Conservation (phyloP, 2,797 vertebrate species). For the Myotis myotis region DNA sequence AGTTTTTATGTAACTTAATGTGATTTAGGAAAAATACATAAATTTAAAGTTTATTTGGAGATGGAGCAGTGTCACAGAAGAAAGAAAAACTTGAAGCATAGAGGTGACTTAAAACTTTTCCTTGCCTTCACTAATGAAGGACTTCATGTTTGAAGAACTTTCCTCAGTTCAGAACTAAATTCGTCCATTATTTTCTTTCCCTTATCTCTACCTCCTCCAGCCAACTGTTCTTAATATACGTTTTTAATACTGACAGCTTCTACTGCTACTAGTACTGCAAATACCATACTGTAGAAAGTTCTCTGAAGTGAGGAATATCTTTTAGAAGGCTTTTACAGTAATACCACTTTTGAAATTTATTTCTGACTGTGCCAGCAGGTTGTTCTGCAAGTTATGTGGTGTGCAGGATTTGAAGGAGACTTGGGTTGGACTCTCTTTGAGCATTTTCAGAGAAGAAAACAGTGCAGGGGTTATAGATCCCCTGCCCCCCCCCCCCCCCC, state of each 20-base stretch:
- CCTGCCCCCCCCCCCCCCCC: background rate
- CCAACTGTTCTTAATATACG: background rate
- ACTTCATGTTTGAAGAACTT: background rate
- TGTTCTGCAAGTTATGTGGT: background rate
- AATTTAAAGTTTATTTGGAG: background rate
- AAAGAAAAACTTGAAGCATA: background rate
- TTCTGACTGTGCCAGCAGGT: background rate
- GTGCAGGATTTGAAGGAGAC: background rate
- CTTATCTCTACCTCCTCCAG: background rate
- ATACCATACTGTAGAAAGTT: background rate
- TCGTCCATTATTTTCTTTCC: background rate
- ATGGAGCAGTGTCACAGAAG: background rate
- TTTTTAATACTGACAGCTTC: background rate
- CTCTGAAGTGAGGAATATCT: background rate
- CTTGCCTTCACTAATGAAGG: background rate
- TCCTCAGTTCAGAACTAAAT: background rate
- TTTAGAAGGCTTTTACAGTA: constrained; percentile 6
- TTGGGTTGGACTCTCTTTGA: background rate
- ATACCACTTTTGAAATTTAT: background rate
- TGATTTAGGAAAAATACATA: background rate
- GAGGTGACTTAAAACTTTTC: background rate
- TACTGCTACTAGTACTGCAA: background rate
- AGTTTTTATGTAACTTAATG: background rate
- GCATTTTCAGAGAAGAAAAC: background rate
- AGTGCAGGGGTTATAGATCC: background rate